Base-by-base conservation (phyloP, 2,888 invertebrate species). In the Copidosoma aretas region DNA sequence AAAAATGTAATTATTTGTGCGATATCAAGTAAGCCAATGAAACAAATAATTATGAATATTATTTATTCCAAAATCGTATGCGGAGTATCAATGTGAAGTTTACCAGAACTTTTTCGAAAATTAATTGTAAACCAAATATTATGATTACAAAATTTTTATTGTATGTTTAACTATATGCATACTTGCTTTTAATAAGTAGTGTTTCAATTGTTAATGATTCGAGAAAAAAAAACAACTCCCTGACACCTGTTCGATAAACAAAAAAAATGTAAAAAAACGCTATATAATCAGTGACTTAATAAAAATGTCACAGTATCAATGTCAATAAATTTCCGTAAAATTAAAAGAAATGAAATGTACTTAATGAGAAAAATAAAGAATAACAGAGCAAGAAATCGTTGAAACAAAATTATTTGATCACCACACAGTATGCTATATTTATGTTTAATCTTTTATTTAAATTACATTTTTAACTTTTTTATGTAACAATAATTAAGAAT, bases 221-320 rank as follows among this genome's bases (percentile, higher is more conserved):
- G 43, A 46, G 59, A 12, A 57, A 66, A 66, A 62, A 59, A 52
- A n/a, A 58, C n/a, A 58, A 58, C 56, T 41, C 61, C 67, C 61
- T 62, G 59, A 64, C 57, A 65, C 64, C 65, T 65, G 71, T 71
- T 71, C 71, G 71, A 71, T 71, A 71, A 71, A 64, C 46, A 14
- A 69, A 60, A 61, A 52, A 59, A 60, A 60, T 64, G 63, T 67
- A 64, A 60, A 22, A 32, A 58, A 64, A 54, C 19, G 22, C 57
- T 51, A 62, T 63, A 64, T 51, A 41, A 51, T 56, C 25, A 12
- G 59, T 59, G 62, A 59, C 65, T 52, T 41, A 61, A 63, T 60
- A 61, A 67, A 0, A 46, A 49, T 64, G 58, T 54, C 59, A 58
- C 54, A 15, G 12, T 65, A 56, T 64, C 52, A 60, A 67, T 67